A percentile compares a stretch with the other conserved stretches of the same genome.
These are phyloP conservation scores for Malaclemys terrapin DNA, from an alignment of 2,113 vertebrate genomes.

Conservation along the genomic window DNA sequence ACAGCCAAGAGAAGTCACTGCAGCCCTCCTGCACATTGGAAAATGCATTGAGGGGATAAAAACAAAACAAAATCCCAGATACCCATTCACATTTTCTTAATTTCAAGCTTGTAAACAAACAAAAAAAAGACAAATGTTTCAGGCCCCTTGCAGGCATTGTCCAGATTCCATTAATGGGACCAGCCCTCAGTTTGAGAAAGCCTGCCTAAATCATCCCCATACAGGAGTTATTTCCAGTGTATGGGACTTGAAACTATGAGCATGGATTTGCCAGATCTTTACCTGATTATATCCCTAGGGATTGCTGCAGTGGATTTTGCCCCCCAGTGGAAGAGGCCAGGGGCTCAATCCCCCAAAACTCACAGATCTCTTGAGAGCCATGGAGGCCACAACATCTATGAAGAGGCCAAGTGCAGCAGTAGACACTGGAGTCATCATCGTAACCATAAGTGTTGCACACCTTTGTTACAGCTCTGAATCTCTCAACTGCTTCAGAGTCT, in stretches of 20 bases:
- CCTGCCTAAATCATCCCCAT: neutral
- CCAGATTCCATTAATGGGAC: neutral
- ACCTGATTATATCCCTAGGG: neutral
- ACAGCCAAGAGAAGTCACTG: neutral
- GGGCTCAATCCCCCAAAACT: no score
- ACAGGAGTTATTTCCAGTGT: neutral
- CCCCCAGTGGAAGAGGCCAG: accelerated
- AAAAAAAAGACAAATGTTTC: neutral
- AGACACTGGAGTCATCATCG: no score
- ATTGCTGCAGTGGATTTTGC: neutral
- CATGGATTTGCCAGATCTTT: neutral
- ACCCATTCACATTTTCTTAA: neutral
- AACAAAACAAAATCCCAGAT: neutral
- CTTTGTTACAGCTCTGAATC: accelerated
- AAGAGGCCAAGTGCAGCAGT: no score
- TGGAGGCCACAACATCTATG: no score
- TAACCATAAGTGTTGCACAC: no score
- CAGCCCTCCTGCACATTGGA: neutral
- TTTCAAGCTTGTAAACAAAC: neutral
- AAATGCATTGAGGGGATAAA: neutral
- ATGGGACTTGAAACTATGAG: neutral
- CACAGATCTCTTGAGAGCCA: no score
- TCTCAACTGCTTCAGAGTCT: neutral
- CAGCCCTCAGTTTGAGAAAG: neutral
- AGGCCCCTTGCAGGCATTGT: neutral